phyloP scores from a whole-genome alignment of 1,140 invertebrate genomes.

The Elysia chlorotica region DNA sequence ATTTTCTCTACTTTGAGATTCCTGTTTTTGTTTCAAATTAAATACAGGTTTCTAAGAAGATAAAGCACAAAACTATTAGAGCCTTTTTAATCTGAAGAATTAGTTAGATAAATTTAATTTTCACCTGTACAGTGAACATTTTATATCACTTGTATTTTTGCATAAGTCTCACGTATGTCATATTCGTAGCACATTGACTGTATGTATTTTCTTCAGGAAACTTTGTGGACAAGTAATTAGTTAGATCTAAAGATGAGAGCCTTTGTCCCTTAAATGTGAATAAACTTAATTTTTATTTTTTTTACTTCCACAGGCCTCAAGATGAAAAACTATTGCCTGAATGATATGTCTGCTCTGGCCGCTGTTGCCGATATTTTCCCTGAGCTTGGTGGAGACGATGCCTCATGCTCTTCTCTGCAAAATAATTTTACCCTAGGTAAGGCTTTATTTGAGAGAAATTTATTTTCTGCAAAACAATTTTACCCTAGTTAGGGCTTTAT shows the following conservation, averaged over 20 bases:
- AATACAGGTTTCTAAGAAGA: too few relatives aligned
- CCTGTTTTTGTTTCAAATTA: too few relatives aligned
- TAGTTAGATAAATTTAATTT: not conserved
- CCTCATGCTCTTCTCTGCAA: conserved; percentile 26
- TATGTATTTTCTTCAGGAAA: too few relatives aligned
- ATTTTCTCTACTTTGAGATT: too few relatives aligned
- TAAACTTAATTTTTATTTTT: not conserved
- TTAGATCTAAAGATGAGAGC: too few relatives aligned
- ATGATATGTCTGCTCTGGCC: conserved; percentile 28
- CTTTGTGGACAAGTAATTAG: too few relatives aligned
- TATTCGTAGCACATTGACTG: too few relatives aligned
- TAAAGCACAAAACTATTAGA: too few relatives aligned
- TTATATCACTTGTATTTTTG: not conserved
- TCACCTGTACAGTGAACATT: not conserved
- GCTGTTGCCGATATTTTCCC: conserved; percentile 37
- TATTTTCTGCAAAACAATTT: not conserved
- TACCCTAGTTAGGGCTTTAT: not conserved
- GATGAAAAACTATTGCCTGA: conserved; percentile 41
- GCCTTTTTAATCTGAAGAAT: too few relatives aligned
- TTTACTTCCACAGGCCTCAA: conserved; percentile 42
- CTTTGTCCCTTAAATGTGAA: not conserved
- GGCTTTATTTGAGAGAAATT: not conserved
- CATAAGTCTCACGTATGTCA: too few relatives aligned
- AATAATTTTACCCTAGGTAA: conserved; percentile 43
- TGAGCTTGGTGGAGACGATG: conserved; percentile 28